Evolutionary conservation across 2,888 invertebrate species (phyloP).

Genomic region (Meteorus cinctellus): DNA sequence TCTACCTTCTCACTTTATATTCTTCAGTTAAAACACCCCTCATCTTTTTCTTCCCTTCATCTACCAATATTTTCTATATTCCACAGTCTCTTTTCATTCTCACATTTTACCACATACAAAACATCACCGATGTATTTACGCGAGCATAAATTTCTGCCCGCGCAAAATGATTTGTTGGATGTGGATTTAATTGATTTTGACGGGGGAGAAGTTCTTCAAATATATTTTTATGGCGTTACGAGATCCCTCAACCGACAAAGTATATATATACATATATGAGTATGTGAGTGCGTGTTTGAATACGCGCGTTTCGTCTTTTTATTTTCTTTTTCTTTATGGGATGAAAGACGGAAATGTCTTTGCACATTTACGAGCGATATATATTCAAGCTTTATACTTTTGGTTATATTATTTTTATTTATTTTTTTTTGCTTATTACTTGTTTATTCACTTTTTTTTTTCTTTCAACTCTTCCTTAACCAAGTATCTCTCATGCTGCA

Average conservation of each 20-base stretch:
- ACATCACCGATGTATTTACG: constrained; percentile 34
- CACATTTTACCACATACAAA: constrained; percentile 1
- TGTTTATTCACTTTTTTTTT: background rate
- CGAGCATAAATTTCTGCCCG: constrained; percentile 37
- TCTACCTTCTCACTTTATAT: background rate
- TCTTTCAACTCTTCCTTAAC: background rate
- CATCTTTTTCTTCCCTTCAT: background rate
- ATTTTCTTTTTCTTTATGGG: background rate
- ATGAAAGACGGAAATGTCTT: constrained; percentile 13
- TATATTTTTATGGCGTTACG: constrained; percentile 23
- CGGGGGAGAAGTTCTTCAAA: constrained; percentile 33
- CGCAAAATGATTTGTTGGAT: constrained; percentile 41
- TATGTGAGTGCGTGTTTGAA: background rate
- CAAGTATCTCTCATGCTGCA: background rate
- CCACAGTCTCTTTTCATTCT: background rate
- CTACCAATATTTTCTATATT: background rate
- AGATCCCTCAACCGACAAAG: too few species aligned
- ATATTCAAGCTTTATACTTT: background rate
- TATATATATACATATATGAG: too few species aligned
- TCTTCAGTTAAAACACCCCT: background rate
- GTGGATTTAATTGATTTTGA: constrained; percentile 43
- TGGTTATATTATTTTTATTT: background rate
- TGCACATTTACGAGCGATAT: constrained; percentile 24
- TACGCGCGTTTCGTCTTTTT: background rate
- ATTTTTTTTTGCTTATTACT: constrained; percentile 1